Conservation (phyloP, 2,113 vertebrate genomes). For the Mesoclemmys tuberculata region DNA sequence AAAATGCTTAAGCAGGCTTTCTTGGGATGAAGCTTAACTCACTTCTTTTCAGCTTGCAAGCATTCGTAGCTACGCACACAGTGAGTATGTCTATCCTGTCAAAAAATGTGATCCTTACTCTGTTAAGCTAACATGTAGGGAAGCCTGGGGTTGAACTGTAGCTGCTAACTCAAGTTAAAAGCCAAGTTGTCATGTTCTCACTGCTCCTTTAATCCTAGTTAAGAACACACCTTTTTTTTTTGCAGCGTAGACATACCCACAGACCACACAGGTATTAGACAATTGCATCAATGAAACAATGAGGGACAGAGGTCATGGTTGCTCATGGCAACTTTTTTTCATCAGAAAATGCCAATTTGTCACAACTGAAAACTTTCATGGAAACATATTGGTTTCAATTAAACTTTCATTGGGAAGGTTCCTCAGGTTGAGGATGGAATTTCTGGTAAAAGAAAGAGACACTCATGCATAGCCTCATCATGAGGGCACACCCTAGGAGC, state of each 20-base stretch:
- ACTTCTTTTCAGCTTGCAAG: slow-evolving; percentile 25
- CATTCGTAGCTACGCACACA: slow-evolving; percentile 23
- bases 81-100: neutral
- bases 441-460: neutral
- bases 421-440: neutral
- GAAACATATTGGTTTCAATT: neutral
- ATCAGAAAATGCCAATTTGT: neutral
- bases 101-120: neutral
- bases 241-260: neutral
- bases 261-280: neutral
- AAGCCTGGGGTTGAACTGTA: neutral
- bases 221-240: neutral
- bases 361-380: neutral
- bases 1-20: slow-evolving; percentile 12
- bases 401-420: neutral
- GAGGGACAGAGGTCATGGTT: neutral
- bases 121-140: neutral
- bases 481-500: neutral
- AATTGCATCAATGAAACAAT: neutral
- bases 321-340: neutral
- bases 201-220: neutral
- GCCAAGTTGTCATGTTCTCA: neutral
- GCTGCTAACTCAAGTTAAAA: neutral
- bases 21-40: slow-evolving; percentile 11
- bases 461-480: neutral